Percentiles rank a stretch among this genome's conserved stretches.
Evolutionary conservation across 2,797 vertebrate species (phyloP).

Genomic region (Cryptoprocta ferox): DNA sequence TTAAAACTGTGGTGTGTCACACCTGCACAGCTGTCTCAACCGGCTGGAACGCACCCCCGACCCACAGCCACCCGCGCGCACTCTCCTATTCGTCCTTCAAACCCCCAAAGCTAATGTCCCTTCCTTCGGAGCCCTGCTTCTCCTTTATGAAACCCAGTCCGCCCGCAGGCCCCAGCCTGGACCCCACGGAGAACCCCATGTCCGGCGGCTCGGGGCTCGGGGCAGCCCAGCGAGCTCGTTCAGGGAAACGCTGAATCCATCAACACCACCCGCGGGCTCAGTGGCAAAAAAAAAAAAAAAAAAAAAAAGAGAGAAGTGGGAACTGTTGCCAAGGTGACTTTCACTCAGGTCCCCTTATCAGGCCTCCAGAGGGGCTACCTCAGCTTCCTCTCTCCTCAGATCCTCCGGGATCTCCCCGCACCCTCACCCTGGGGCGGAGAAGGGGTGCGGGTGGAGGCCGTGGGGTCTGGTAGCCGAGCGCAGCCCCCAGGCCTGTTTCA

Average conservation of each 20-base stretch:
- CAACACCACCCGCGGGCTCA: background rate
- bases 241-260: too few relatives aligned
- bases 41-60: rapidly evolving
- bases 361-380: background rate
- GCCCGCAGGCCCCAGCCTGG: too few relatives aligned
- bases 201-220: background rate
- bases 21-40: background rate
- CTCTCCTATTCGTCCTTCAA: slow-evolving; percentile 1
- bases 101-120: background rate
- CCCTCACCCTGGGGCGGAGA: background rate
- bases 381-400: background rate
- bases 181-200: background rate
- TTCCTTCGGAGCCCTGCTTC: background rate
- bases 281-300: background rate
- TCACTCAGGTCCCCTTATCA: background rate
- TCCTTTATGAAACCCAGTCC: background rate
- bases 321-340: background rate
- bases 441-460: background rate
- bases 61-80: rapidly evolving
- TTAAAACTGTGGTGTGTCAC: background rate
- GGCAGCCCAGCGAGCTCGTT: background rate
- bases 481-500: background rate
- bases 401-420: background rate
- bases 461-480: too few relatives aligned
- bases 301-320: background rate